Evolutionary conservation across 2,888 invertebrate genomes (phyloP).

Genomic region (Adelphocoris suturalis): DNA sequence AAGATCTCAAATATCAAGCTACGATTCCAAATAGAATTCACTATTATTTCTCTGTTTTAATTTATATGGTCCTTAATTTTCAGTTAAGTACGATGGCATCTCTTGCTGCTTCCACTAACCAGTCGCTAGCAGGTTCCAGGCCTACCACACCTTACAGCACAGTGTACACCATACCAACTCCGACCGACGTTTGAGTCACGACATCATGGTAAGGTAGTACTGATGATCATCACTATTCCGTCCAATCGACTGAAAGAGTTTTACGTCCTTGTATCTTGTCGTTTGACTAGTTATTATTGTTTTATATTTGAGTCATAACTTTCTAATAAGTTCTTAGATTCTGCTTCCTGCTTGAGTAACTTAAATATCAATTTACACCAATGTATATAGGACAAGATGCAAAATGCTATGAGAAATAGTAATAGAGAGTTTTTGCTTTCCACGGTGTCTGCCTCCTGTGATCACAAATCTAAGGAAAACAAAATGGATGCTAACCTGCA

Average conservation of each 20-base stretch:
- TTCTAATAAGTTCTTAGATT: neutral
- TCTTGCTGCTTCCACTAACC: slow-evolving; percentile 89
- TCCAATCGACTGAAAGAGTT: slow-evolving; percentile 18
- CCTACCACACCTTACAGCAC: slow-evolving; percentile 94
- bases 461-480: too few species aligned
- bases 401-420: too few species aligned
- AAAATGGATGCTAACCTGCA: too few species aligned
- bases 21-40: too few species aligned
- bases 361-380: too few species aligned
- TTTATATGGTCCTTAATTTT: slow-evolving; percentile 74
- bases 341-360: too few species aligned
- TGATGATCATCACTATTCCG: slow-evolving; percentile 18
- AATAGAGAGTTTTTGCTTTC: too few species aligned
- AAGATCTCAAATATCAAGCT: too few species aligned
- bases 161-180: slow-evolving; percentile 90
- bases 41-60: too few species aligned
- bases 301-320: neutral
- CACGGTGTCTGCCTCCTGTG: too few species aligned
- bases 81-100: slow-evolving; percentile 95
- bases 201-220: neutral
- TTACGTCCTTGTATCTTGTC: neutral
- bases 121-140: slow-evolving; percentile 91
- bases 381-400: too few species aligned
- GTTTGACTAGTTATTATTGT: neutral
- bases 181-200: slow-evolving; percentile 72